Evolutionary conservation across 1,140 invertebrate genomes (phyloP).

Genomic region (Neotoxoptera formosana): DNA sequence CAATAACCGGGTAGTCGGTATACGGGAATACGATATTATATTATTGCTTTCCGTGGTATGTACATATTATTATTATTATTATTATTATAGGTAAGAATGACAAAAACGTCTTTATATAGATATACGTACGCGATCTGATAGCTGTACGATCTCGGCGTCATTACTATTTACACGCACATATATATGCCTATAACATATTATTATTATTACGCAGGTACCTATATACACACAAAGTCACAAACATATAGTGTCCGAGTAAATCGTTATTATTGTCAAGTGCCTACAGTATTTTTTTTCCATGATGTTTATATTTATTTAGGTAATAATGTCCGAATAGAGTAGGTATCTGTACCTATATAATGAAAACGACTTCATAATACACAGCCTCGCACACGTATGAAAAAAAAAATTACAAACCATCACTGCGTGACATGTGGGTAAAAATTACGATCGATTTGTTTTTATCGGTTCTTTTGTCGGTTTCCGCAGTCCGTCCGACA

Average conservation of each 20-base stretch:
- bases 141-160: neutral
- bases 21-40: neutral
- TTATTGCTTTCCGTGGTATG: neutral
- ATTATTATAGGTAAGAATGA: neutral
- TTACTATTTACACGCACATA: neutral
- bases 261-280: neutral
- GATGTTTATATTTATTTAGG: neutral
- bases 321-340: neutral
- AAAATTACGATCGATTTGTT: slow-evolving; percentile 28
- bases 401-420: neutral
- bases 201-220: neutral
- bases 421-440: neutral
- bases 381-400: neutral
- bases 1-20: neutral
- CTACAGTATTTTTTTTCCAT: neutral
- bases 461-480: slow-evolving; percentile 49
- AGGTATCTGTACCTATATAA: neutral
- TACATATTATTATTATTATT: neutral
- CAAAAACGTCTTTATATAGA: neutral
- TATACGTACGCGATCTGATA: too few relatives aligned
- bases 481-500: neutral
- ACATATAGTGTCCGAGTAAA: neutral
- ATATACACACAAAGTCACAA: neutral
- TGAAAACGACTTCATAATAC: neutral
- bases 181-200: neutral